phyloP scores from a whole-genome alignment of 2,113 vertebrate genomes.

The Jacana jacana region DNA sequence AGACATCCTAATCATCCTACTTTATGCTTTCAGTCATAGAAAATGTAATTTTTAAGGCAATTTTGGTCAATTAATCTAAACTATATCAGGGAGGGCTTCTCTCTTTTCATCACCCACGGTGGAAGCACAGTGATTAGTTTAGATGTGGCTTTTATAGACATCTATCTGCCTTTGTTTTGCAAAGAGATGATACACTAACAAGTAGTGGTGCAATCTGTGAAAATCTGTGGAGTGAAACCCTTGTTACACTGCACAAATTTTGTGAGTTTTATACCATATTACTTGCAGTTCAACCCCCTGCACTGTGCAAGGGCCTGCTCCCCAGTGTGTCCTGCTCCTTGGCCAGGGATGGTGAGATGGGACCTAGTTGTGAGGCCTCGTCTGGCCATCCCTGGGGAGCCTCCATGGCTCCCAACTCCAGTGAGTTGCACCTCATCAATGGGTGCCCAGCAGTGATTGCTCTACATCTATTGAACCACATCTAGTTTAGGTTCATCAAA shows the following conservation, averaged over 20 bases:
- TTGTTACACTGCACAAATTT: background rate
- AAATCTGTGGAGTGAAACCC: background rate
- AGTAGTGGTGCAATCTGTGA: background rate
- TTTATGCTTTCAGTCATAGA: background rate
- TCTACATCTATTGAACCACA: background rate
- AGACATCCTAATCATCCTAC: background rate
- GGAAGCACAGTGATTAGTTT: background rate
- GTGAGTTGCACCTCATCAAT: background rate
- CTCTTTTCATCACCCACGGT: background rate
- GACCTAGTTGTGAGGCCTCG: background rate
- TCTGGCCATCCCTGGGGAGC: rapidly evolving
- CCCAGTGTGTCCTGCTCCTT: background rate
- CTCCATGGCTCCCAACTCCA: background rate
- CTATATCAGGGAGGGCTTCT: background rate
- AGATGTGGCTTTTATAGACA: background rate
- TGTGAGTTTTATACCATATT: background rate
- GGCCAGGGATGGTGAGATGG: background rate
- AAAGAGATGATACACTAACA: background rate
- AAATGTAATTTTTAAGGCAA: background rate
- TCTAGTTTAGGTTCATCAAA: background rate
- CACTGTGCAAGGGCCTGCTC: background rate
- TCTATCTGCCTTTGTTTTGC: background rate
- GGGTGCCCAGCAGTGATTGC: background rate
- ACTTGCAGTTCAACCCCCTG: background rate
- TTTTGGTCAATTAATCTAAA: background rate